Percentiles rank a stretch among this genome's conserved stretches.
Evolutionary conservation across 1,140 invertebrate species (phyloP).

Genomic region (Proctacanthus coquilletti): DNA sequence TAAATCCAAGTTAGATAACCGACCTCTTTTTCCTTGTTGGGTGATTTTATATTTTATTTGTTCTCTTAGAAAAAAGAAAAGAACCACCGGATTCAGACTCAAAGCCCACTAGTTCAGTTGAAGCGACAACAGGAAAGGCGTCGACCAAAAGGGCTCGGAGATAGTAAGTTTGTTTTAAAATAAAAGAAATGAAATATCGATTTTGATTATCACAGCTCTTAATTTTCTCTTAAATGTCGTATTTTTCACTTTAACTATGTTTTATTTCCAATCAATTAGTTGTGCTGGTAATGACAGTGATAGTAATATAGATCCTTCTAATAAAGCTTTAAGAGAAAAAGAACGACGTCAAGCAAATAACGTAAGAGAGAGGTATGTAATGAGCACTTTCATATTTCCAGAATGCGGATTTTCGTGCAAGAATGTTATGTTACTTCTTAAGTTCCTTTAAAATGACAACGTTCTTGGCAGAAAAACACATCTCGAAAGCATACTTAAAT

Average conservation of each 20-base stretch:
- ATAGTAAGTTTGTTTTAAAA: conserved; percentile 47
- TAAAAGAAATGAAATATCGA: neutral
- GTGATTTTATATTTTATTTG: neutral
- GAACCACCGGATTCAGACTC: conserved; percentile 62
- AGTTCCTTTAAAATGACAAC: conserved; percentile 1
- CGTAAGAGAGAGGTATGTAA: conserved; percentile 85
- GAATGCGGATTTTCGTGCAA: too few species aligned
- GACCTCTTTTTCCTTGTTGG: neutral
- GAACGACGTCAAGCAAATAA: conserved; percentile 96
- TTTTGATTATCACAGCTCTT: conserved; percentile 6
- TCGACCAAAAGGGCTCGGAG: conserved; percentile 37
- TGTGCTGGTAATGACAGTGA: conserved; percentile 58
- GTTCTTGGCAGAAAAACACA: neutral
- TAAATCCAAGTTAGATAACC: neutral
- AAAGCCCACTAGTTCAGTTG: conserved; percentile 52
- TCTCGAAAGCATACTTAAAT: neutral
- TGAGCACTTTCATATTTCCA: conserved; percentile 3
- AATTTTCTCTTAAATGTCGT: neutral
- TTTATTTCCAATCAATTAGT: conserved; percentile 30
- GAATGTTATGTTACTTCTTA: too few species aligned
- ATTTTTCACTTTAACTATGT: neutral
- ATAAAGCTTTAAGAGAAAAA: conserved; percentile 87
- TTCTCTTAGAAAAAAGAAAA: conserved; percentile 65
- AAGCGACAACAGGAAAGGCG: conserved; percentile 27
- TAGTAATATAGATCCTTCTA: conserved; percentile 56